Conservation (phyloP, 2,113 vertebrate genomes). For the Isurus oxyrinchus region DNA sequence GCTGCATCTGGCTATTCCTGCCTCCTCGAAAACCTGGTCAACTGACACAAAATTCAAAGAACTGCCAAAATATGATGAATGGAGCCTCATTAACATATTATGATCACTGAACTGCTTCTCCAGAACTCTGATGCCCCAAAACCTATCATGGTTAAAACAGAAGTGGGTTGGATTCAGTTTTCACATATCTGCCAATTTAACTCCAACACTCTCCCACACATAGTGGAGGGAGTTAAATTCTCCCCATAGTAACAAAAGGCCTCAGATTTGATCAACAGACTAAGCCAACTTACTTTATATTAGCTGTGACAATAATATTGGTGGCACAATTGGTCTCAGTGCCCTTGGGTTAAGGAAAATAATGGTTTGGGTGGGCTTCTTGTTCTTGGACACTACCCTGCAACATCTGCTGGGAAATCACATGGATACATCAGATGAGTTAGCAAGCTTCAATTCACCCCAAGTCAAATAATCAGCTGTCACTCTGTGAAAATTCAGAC, state of each 20-base stretch:
- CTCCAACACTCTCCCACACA: neutral
- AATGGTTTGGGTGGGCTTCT: neutral
- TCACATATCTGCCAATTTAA: neutral
- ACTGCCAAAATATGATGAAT: neutral
- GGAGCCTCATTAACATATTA: neutral
- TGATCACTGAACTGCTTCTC: neutral
- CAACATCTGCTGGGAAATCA: neutral
- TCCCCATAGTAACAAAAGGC: neutral
- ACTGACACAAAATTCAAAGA: neutral
- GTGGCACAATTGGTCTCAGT: neutral
- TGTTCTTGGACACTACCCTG: neutral
- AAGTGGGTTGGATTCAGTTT: neutral
- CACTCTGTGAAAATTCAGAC: neutral
- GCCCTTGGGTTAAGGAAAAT: neutral
- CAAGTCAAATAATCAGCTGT: neutral
- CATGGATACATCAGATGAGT: neutral
- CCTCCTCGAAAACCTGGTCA: neutral
- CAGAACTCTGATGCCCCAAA: neutral
- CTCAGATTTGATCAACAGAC: neutral
- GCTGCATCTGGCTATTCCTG: neutral
- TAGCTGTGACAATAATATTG: neutral
- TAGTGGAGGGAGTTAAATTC: neutral
- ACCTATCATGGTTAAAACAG: neutral
- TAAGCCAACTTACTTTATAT: neutral
- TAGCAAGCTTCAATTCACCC: neutral